Evolutionary conservation across 1,140 invertebrate genomes (phyloP), one percentile per base, ranked within the genome.

Genomic region (Heliconius eleuchia): DNA sequence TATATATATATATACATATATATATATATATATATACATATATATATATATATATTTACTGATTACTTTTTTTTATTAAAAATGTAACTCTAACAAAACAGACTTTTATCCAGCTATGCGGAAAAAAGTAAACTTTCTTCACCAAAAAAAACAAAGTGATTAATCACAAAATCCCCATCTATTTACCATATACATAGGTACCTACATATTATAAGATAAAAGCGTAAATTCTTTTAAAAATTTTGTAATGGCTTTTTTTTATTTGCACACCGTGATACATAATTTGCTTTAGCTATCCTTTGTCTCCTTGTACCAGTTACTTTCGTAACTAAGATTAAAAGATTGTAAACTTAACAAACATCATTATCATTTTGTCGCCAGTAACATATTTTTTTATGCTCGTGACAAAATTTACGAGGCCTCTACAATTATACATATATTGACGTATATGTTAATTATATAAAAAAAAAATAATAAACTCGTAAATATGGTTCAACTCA

Each of bases 241-340:
- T 46, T 7, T 73, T 27, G 46, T 4, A 73, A 73, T 23, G 46
- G 72, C 46, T 39, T 73, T 23, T 73, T 73, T 46, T 50, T 46
- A 73, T 73, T 46, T 73, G 27, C 23, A 66, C 60, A 13, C 60
- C 30, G 60, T 66, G 60, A 66, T 66, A 27, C 23, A 66, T 66
- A 2, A 27, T 66, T 66, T 66, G 60, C 27, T 66, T 66, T 57
- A 57, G 55, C 11, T 37, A 30, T 73, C 76, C 76, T 82, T 80
- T 82, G 81, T 82, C 81, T 82, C 81, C 81, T 82, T 82, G 81
- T 80, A 37, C 78, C 66, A 79, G 66, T 82, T 81, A 72, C 42
- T 82, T 82, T 82, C 80, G 73, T 82, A 78, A 78, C 52, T 39
- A 19, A 75, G 77, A 79, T 79, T 79, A 79, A 30, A 75, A 71